These are phyloP conservation scores for Lithophane socia DNA, from an alignment of 2,888 invertebrate species.

Conservation along the genomic window DNA sequence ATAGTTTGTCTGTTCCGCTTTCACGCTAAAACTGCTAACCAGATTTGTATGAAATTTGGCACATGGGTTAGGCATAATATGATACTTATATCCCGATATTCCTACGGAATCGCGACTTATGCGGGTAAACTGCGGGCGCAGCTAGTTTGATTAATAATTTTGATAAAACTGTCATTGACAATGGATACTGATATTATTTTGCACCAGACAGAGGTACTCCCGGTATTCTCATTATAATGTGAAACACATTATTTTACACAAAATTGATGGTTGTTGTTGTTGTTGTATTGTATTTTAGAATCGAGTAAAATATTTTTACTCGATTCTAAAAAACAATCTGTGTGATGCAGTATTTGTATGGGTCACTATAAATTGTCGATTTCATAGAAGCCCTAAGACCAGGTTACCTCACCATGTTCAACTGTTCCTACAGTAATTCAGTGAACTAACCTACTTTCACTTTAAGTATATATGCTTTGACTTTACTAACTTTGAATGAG, in stretches of 20 bases:
- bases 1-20: too few species aligned
- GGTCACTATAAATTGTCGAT: not conserved
- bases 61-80: too few species aligned
- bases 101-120: too few species aligned
- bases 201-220: not conserved
- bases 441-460: constrained; percentile 6
- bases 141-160: constrained; percentile 32
- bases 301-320: not conserved
- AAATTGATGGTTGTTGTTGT: not conserved
- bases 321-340: not conserved
- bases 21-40: too few species aligned
- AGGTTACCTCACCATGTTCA: not conserved
- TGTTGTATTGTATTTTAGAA: too few species aligned
- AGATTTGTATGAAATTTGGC: too few species aligned
- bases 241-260: not conserved
- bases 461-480: not conserved
- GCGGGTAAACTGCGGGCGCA: too few species aligned
- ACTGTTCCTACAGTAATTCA: constrained; percentile 2
- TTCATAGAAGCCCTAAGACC: too few species aligned
- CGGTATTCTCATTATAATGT: constrained; percentile 20
- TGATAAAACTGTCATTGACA: constrained; percentile 31
- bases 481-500: not conserved
- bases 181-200: constrained; percentile 25
- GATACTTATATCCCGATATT: too few species aligned
- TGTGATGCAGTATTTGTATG: not conserved